These are phyloP conservation scores for Torymus auratus DNA, from an alignment of 2,888 invertebrate species.

Conservation along the genomic window DNA sequence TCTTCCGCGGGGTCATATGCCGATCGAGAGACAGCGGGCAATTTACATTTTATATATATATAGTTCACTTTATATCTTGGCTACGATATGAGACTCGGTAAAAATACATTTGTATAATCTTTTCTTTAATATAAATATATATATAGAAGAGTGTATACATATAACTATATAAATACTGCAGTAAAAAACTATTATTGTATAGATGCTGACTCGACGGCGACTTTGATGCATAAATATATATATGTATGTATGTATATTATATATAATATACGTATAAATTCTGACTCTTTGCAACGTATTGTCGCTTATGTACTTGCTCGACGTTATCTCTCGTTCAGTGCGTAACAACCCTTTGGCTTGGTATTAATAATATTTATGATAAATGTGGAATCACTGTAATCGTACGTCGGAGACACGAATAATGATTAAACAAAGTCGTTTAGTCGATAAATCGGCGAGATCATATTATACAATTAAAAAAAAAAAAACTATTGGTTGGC, in stretches of 20 bases:
- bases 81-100: constrained; percentile 53
- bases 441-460: constrained; percentile 64
- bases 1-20: constrained; percentile 51
- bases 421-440: constrained; percentile 44
- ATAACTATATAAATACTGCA: constrained; percentile 74
- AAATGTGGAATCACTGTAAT: constrained; percentile 58
- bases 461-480: constrained; percentile 60
- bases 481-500: constrained; percentile 35
- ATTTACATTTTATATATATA: constrained; percentile 34
- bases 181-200: constrained; percentile 72
- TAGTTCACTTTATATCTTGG: constrained; percentile 33
- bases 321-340: constrained; percentile 55
- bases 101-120: constrained; percentile 55
- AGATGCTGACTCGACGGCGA: constrained; percentile 63
- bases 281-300: constrained; percentile 38
- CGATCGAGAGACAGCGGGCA: constrained; percentile 55
- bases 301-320: constrained; percentile 39
- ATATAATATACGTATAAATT: constrained; percentile 48
- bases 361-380: constrained; percentile 47
- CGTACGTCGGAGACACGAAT: constrained; percentile 56
- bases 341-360: constrained; percentile 55
- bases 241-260: constrained; percentile 17
- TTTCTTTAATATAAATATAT: constrained; percentile 66
- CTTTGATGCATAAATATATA: constrained; percentile 53
- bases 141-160: constrained; percentile 65